A percentile compares a stretch with the other conserved stretches of the same genome.
phyloP scores from a whole-genome alignment of 2,113 vertebrate species.

The Atractosteus spatula region DNA sequence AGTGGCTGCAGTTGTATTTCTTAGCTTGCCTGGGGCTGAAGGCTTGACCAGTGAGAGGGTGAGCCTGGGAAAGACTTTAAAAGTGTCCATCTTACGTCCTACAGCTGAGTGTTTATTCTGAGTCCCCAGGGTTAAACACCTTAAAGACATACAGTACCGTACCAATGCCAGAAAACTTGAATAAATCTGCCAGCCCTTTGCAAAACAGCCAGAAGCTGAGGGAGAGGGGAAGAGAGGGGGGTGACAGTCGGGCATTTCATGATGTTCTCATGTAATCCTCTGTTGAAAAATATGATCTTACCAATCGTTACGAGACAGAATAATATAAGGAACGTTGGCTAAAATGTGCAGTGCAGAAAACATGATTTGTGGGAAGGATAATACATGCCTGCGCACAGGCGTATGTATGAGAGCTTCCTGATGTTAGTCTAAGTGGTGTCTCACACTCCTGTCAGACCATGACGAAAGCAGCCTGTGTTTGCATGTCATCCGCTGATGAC shows the following conservation, averaged over 20 bases:
- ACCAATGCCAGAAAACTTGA: constrained; percentile 42
- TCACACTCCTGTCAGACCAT: no score
- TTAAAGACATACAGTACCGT: constrained; percentile 33
- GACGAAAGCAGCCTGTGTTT: no score
- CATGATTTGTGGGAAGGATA: no score
- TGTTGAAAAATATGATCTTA: neutral
- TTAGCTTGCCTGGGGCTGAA: no score
- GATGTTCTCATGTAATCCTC: neutral
- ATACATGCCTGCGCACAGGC: no score
- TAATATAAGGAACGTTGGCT: constrained; percentile 14
- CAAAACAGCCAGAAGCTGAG: constrained; percentile 50
- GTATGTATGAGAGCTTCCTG: no score
- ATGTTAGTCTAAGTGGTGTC: no score
- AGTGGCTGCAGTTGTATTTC: no score
- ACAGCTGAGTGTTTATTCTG: constrained; percentile 8
- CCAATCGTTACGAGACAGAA: constrained; percentile 8
- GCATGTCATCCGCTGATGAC: no score
- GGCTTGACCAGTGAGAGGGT: neutral
- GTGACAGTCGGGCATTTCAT: neutral
- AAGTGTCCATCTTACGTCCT: neutral
- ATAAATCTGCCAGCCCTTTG: constrained; percentile 31
- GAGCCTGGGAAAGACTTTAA: constrained; percentile 4
- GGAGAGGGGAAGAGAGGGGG: constrained; percentile 16
- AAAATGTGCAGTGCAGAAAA: no score
- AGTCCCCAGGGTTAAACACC: constrained; percentile 34